Evolutionary conservation across 1,140 invertebrate species (phyloP), one percentile per base, ranked within the genome.

Genomic region (Phymastichus coffea): DNA sequence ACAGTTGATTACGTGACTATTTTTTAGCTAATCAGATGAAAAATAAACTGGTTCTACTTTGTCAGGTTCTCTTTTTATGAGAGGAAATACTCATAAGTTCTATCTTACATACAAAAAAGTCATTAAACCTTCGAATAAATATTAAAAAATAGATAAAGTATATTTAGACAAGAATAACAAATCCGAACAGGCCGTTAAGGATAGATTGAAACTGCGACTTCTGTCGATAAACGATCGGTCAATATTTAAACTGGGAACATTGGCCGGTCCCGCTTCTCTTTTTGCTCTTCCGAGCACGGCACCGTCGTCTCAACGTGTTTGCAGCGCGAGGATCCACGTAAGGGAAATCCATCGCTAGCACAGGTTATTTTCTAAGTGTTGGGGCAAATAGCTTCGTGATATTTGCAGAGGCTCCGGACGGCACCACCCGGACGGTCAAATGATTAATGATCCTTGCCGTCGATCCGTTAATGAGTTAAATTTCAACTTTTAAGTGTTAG

Each of bases 381-480:
- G 64, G 57, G 49, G 60, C 61, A 65, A 74, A 72, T 68, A 74
- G 69, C 66, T 65, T 54, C 43, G 57, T 51, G 54, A 37, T 71
- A 70, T 74, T 74, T 74, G 57, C 66, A 71, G 57, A 65, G 49
- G 53, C 64, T 30, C 35, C 26, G 22, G 4, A 37, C 4, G 3
- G 14, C 35, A 33, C 43, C 60, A 57, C 61, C 59, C 56, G 69
- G 68, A 74, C 69, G 70, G 63, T n/a, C 67, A 52, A 64, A 71
- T 75, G 71, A 76, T 76, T 76, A 73, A 76, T 73, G 65, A 59
- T 61, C 58, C 68, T 72, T 66, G 64, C 62, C n/a, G 66, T 68
- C 46, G 67, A 66, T 75, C 71, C 70, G 70, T 75, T 74, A 74
- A 74, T 70, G 70, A 72, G 62, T 57, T 59, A n/a, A n/a, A n/a